A percentile compares a stretch with the other conserved stretches of the same genome.
These are phyloP conservation scores for Characodon lateralis DNA, from an alignment of 2,797 vertebrate species.

Conservation along the genomic window DNA sequence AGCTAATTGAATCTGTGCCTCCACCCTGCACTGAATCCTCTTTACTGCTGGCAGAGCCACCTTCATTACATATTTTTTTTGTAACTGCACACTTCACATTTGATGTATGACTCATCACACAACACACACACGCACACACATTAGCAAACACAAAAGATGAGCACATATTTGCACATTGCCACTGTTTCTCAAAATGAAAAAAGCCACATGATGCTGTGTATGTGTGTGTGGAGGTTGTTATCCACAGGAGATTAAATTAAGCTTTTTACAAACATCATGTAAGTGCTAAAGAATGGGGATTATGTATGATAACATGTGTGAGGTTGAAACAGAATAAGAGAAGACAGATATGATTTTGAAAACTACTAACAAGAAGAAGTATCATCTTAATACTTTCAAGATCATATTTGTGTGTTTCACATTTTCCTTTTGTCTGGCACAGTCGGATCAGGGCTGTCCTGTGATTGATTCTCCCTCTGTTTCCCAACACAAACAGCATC, in stretches of 20 bases:
- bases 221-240: neutral
- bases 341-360: conserved; percentile 12
- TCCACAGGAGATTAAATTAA: conserved; percentile 30
- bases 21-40: conserved; percentile 55
- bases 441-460: conserved; percentile 22
- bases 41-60: conserved; percentile 54
- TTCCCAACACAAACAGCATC: conserved; percentile 59
- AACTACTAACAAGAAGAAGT: conserved; percentile 21
- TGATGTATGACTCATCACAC: conserved; percentile 47
- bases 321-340: conserved; percentile 10
- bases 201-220: conserved; percentile 25
- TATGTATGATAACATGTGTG: conserved; percentile 24
- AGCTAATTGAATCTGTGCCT: conserved; percentile 67
- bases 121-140: conserved; percentile 25
- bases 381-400: conserved; percentile 7
- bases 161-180: conserved; percentile 34
- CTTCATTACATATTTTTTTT: conserved; percentile 46
- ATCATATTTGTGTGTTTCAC: neutral
- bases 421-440: conserved; percentile 16
- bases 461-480: conserved; percentile 63
- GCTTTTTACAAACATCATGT: conserved; percentile 38
- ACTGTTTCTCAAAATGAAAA: conserved; percentile 30
- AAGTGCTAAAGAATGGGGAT: conserved; percentile 19
- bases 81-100: conserved; percentile 52
- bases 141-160: conserved; percentile 24